These are phyloP conservation scores for Vulpes vulpes DNA, from an alignment of 2,113 vertebrate genomes.

Conservation along the genomic window DNA sequence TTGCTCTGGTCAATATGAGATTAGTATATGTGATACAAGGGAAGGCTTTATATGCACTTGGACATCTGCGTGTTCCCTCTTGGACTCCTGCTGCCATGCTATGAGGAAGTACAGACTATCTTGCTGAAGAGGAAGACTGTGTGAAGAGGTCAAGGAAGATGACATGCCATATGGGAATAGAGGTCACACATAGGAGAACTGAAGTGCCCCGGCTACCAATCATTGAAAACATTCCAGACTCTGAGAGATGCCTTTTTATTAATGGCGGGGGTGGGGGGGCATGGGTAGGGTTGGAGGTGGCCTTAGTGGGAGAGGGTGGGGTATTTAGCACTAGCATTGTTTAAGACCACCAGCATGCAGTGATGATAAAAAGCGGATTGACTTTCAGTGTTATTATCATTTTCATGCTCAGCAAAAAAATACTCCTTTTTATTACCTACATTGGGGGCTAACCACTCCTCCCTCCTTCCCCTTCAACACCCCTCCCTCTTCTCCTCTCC, in stretches of 20 bases:
- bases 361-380: not conserved
- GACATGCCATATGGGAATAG: not conserved
- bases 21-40: not conserved
- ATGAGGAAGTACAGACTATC: not conserved
- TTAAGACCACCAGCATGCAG: not conserved
- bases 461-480: fast-evolving
- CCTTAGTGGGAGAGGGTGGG: not conserved
- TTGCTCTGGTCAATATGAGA: not conserved
- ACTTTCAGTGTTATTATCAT: not conserved
- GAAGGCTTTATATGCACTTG: not conserved
- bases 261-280: fast-evolving
- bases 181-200: not conserved
- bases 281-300: no score
- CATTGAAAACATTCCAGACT: not conserved
- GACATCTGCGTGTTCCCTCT: not conserved
- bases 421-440: not conserved
- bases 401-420: not conserved
- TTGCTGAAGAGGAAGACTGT: not conserved
- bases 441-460: not conserved
- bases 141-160: not conserved
- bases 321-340: not conserved
- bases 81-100: not conserved
- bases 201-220: not conserved
- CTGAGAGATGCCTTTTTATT: not conserved
- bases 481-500: fast-evolving